phyloP scores from a whole-genome alignment of 2,113 vertebrate species.

The Petrocephalus microphthalmus region DNA sequence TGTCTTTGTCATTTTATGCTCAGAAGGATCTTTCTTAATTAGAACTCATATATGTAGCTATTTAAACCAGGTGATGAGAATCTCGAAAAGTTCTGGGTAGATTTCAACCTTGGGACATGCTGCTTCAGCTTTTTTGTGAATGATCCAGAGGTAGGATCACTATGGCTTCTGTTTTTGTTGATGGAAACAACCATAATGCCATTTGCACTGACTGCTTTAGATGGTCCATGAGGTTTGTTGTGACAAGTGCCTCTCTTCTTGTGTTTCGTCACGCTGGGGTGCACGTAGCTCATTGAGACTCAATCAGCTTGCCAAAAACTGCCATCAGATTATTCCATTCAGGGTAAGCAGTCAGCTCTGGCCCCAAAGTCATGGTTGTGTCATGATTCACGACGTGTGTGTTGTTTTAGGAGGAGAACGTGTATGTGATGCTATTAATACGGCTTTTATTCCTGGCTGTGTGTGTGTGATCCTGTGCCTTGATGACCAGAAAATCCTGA shows the following conservation, averaged over 20 bases:
- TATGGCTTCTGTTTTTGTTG: not conserved
- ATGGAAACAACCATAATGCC: not conserved
- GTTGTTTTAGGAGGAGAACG: not conserved
- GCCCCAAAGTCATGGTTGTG: not conserved
- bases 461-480: not conserved
- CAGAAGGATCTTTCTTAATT: not conserved
- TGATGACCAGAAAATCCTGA: constrained; percentile 47
- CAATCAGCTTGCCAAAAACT: constrained; percentile 64
- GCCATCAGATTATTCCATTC: constrained; percentile 57
- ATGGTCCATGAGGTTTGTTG: not conserved
- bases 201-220: not conserved
- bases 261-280: not conserved
- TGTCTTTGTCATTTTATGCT: not conserved
- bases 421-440: not conserved
- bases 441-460: too few species aligned
- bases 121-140: constrained; percentile 82
- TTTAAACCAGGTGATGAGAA: constrained; percentile 74
- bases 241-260: not conserved
- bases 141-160: constrained; percentile 59
- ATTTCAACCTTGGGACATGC: constrained; percentile 76
- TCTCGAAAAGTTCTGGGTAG: constrained; percentile 83
- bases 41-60: constrained; percentile 53
- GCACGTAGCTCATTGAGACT: constrained; percentile 74
- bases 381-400: not conserved
- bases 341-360: constrained; percentile 46